These are phyloP conservation scores for Tetramorium bicarinatum DNA, from an alignment of 2,888 invertebrate species.

Conservation along the genomic window DNA sequence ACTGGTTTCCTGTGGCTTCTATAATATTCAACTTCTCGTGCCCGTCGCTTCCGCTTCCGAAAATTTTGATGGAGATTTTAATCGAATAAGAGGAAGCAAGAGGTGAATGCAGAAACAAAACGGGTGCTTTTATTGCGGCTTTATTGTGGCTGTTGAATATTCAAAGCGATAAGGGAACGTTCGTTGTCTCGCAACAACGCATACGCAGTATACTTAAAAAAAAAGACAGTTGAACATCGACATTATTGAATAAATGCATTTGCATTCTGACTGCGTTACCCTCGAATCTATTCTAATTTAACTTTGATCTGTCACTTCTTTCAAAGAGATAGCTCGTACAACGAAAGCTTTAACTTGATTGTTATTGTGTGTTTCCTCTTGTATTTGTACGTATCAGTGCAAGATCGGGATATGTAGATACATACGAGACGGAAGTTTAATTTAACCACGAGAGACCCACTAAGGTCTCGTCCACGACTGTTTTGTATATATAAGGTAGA, in stretches of 20 bases:
- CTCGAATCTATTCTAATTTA: neutral
- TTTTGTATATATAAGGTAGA: conserved; percentile 51
- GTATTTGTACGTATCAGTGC: conserved; percentile 50
- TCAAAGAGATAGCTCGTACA: conserved; percentile 2
- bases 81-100: conserved; percentile 41
- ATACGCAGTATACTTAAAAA: conserved; percentile 3
- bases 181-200: conserved; percentile 28
- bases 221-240: neutral
- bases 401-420: conserved; percentile 44
- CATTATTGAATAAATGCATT: conserved; percentile 25
- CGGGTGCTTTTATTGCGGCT: conserved; percentile 45
- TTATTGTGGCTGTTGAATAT: conserved; percentile 66
- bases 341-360: conserved; percentile 31
- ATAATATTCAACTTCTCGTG: conserved; percentile 35
- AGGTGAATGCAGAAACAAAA: conserved; percentile 45
- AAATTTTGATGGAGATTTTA: conserved; percentile 57
- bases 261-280: neutral
- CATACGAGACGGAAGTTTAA: conserved; percentile 47
- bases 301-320: conserved; percentile 13
- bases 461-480: conserved; percentile 49
- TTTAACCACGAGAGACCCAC: conserved; percentile 44
- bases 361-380: conserved; percentile 11
- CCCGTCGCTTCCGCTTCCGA: conserved; percentile 38
- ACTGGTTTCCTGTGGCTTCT: conserved; percentile 41
- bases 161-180: conserved; percentile 67